These are phyloP conservation scores for Xanthorhoe designata DNA, from an alignment of 2,888 invertebrate genomes.

Conservation along the genomic window DNA sequence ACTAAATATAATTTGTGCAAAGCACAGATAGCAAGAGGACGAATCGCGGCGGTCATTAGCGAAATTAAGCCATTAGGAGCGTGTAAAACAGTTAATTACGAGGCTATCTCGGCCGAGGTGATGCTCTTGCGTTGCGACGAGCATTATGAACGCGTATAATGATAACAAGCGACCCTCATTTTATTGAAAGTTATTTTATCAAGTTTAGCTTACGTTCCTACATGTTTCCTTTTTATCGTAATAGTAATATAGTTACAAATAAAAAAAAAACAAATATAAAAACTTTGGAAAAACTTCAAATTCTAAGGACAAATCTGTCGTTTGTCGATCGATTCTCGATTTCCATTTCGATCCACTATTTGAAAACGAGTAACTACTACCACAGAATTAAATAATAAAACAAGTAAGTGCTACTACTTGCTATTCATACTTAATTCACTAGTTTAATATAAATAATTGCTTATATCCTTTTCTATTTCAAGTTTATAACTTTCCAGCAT, in stretches of 20 bases:
- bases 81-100: constrained; percentile 83
- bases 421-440: background rate
- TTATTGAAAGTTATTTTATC: background rate
- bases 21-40: constrained; percentile 58
- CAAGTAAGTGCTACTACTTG: background rate
- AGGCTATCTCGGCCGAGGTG: constrained; percentile 61
- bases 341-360: too few relatives aligned
- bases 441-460: background rate
- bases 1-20: constrained; percentile 6
- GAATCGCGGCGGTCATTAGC: constrained; percentile 76
- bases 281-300: too few relatives aligned
- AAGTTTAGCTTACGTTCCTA: background rate
- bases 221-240: too few relatives aligned
- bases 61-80: constrained; percentile 80
- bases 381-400: background rate
- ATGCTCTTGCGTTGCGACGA: constrained; percentile 53
- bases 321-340: too few relatives aligned
- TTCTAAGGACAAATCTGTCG: too few relatives aligned
- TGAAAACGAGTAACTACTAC: too few relatives aligned
- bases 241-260: too few relatives aligned
- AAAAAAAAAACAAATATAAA: too few relatives aligned
- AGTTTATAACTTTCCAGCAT: constrained; percentile 33
- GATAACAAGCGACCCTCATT: constrained; percentile 25
- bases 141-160: constrained; percentile 62
- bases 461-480: background rate